These are phyloP conservation scores for Megamerina dolium DNA, from an alignment of 2,888 invertebrate species.

Conservation along the genomic window DNA sequence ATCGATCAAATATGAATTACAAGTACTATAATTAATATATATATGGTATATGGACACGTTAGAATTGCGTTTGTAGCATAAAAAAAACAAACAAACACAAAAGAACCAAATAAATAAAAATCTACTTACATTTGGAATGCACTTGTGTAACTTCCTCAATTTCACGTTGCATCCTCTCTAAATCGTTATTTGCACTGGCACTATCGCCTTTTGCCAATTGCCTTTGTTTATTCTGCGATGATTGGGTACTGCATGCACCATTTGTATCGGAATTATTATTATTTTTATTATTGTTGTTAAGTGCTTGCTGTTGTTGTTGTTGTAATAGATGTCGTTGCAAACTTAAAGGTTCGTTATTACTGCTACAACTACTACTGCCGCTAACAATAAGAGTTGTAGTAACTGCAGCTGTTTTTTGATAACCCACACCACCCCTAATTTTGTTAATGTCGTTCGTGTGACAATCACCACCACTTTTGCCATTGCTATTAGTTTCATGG, in stretches of 20 bases:
- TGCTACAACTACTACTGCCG: constrained; percentile 25
- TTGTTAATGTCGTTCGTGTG: too few species aligned
- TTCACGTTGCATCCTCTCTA: constrained; percentile 32
- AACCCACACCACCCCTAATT: too few species aligned
- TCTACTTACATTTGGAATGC: constrained; percentile 30
- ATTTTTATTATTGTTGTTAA: constrained; percentile 13
- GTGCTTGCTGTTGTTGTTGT: constrained; percentile 19
- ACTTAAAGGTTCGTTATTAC: constrained; percentile 16
- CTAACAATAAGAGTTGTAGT: constrained; percentile 22
- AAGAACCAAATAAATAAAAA: too few species aligned
- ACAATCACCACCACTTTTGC: neutral
- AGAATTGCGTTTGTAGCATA: too few species aligned
- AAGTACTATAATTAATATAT: too few species aligned
- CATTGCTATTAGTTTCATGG: neutral
- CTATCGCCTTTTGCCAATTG: constrained; percentile 2
- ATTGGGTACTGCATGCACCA: constrained; percentile 9
- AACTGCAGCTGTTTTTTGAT: too few species aligned
- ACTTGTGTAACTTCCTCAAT: constrained; percentile 37
- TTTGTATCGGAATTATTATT: constrained; percentile 17
- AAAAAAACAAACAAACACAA: too few species aligned
- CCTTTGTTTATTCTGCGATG: neutral
- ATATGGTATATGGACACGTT: too few species aligned
- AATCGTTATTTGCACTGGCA: constrained; percentile 20
- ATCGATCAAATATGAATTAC: too few species aligned
- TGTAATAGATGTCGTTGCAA: constrained; percentile 22